These are phyloP conservation scores for Mylabris phalerata DNA, from an alignment of 1,140 invertebrate genomes.

Conservation along the genomic window DNA sequence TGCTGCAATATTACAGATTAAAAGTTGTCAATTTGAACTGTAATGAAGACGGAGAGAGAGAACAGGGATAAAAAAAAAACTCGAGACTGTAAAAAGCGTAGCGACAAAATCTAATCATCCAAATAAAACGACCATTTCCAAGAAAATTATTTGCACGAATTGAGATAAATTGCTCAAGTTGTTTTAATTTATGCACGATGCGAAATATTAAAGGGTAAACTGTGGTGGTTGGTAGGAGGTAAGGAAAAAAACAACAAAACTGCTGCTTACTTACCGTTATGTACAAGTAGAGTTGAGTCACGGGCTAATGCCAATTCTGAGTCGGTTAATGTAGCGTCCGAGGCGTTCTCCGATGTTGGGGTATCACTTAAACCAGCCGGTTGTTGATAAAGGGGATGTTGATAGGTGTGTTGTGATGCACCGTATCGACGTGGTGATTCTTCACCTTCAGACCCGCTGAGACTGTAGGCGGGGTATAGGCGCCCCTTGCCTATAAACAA, in stretches of 20 bases:
- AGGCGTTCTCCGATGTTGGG: constrained; percentile 70
- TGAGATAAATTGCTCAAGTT: constrained; percentile 20
- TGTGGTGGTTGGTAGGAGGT: too few relatives aligned
- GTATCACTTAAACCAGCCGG: constrained; percentile 64
- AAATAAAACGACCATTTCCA: constrained; percentile 18
- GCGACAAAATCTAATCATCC: constrained; percentile 22
- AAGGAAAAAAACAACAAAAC: too few relatives aligned
- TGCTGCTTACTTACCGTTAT: constrained; percentile 59
- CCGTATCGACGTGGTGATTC: constrained; percentile 46
- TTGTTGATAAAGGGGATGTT: constrained; percentile 50
- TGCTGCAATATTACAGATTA: too few relatives aligned
- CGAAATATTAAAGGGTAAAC: constrained; percentile 7
- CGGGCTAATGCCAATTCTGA: constrained; percentile 70
- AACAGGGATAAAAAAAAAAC: too few relatives aligned
- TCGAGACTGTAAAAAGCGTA: neutral
- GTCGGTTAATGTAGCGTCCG: constrained; percentile 73
- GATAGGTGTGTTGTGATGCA: constrained; percentile 38
- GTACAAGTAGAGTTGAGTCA: constrained; percentile 68
- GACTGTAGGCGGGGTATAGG: constrained; percentile 60
- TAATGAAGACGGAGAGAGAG: too few relatives aligned
- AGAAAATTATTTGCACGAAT: constrained; percentile 16
- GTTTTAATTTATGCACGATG: constrained; percentile 14
- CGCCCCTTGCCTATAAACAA: constrained; percentile 48
- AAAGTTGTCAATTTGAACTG: too few relatives aligned
- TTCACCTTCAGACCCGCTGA: constrained; percentile 58